Percentiles rank a stretch among this genome's conserved stretches.
Conservation (phyloP, 1,140 invertebrate genomes). For the Halyomorpha halys region DNA sequence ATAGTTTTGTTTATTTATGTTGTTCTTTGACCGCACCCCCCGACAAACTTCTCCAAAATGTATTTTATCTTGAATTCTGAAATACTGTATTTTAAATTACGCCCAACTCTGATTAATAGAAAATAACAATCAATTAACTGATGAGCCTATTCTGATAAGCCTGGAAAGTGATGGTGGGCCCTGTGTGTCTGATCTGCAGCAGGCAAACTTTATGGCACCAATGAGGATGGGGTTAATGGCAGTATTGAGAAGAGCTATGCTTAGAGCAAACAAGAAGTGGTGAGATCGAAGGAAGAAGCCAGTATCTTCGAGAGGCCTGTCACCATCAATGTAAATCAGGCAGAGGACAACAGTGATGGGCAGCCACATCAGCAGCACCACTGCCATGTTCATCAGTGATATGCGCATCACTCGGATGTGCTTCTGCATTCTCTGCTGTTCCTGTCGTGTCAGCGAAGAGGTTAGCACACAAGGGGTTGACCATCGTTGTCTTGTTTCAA, state of each 20-base stretch:
- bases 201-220: conserved; percentile 45
- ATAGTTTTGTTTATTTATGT: too few relatives aligned
- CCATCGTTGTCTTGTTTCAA: conserved; percentile 43
- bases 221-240: conserved; percentile 71
- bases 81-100: too few relatives aligned
- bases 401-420: conserved; percentile 46
- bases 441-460: conserved; percentile 20
- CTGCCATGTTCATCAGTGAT: conserved; percentile 45
- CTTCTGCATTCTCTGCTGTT: conserved; percentile 38
- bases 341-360: conserved; percentile 46
- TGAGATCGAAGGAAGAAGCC: conserved; percentile 40
- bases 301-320: conserved; percentile 39
- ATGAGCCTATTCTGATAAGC: conserved; percentile 19
- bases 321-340: conserved; percentile 47
- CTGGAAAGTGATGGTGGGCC: conserved; percentile 6
- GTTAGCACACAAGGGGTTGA: conserved; percentile 31
- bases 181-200: neutral
- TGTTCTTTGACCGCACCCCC: too few relatives aligned
- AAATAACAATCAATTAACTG: conserved; percentile 20
- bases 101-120: too few relatives aligned
- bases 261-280: conserved; percentile 46
- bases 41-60: too few relatives aligned
- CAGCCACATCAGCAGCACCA: conserved; percentile 49
- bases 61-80: too few relatives aligned
- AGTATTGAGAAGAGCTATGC: conserved; percentile 55